Evolutionary conservation across 2,797 vertebrate species (phyloP), one percentile per base, ranked within the genome.

Genomic region (Notolabrus celidotus): DNA sequence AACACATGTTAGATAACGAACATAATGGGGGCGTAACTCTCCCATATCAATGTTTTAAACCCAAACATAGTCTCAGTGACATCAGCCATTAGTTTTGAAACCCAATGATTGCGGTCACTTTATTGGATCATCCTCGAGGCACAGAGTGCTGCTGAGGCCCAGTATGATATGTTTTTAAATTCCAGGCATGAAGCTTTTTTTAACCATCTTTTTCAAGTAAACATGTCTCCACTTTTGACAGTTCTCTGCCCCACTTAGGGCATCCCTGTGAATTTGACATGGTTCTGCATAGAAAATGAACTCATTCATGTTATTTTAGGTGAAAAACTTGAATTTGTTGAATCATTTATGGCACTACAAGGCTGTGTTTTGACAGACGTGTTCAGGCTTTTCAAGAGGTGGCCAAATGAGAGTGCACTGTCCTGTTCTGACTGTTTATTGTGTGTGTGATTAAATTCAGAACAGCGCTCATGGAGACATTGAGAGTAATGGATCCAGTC

Each of bases 311-410:
- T n/a, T 47, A 19, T 56, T 70, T 78, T 51, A 11, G 36, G 17
- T 60, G 20, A 25, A 47, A 71, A 55, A 53, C 1, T 2, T n/a
- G 23, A 11, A 19, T 59, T 61, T 69, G 29, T 60, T 67, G 7
- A 75, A 75, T 73, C 4, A 79, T 82, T 73, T 41, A 75, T 71
- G 61, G 17, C 20, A 3, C 20, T 7, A 10, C n/a, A 22, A 47
- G 51, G 16, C 11, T 27, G 47, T 56, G 43, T 77, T 66, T 61
- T 65, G 12, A 50, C 36, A 66, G 60, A 41, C 1, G 0, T 25
- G 25, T 59, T 74, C 54, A n/a, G 55, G 43, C 19, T 66, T 69
- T 78, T 50, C 4, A 31, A 52, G 49, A 17, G 39, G 27, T 19
- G 33, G 11, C 23, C 43, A 20, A 36, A 67, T 45, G 23, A 60